phyloP scores from a whole-genome alignment of 2,113 vertebrate genomes.

The Empidonax traillii region DNA sequence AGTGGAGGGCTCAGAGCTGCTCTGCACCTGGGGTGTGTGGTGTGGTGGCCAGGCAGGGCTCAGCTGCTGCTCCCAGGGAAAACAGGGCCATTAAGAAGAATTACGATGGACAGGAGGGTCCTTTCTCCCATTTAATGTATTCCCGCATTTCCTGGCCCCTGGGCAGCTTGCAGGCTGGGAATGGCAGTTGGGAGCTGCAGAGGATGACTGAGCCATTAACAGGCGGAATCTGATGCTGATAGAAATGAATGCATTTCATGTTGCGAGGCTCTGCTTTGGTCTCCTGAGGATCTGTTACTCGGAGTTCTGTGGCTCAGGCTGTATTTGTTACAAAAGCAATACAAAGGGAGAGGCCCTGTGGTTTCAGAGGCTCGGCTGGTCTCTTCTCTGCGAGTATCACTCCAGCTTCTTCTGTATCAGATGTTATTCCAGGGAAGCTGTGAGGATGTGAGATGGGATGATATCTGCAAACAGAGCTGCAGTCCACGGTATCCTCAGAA shows the following conservation, averaged over 20 bases:
- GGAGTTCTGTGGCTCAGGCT: background rate
- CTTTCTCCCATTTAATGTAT: conserved; percentile 16
- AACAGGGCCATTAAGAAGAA: background rate
- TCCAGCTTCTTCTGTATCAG: background rate
- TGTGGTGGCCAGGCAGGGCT: background rate
- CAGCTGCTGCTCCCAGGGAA: background rate
- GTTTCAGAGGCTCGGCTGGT: background rate
- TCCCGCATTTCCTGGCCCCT: conserved; percentile 3
- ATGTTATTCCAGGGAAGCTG: conserved; percentile 14
- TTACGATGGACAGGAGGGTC: background rate
- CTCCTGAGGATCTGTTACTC: background rate
- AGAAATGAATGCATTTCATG: conserved; percentile 29
- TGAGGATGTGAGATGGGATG: background rate
- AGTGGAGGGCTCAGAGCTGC: background rate
- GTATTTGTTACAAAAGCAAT: conserved; percentile 23
- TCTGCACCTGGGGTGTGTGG: background rate
- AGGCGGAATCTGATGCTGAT: conserved; percentile 32
- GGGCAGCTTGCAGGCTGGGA: conserved; percentile 17
- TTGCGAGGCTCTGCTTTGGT: conserved; percentile 2
- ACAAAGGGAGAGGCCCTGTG: background rate
- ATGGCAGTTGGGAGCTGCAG: conserved; percentile 39
- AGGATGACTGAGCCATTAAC: conserved; percentile 29
- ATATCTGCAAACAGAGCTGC: background rate
- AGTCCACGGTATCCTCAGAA: background rate
- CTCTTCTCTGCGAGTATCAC: background rate